A percentile compares a stretch with the other conserved stretches of the same genome.
phyloP scores from a whole-genome alignment of 2,113 vertebrate species.

The Mola mola region DNA sequence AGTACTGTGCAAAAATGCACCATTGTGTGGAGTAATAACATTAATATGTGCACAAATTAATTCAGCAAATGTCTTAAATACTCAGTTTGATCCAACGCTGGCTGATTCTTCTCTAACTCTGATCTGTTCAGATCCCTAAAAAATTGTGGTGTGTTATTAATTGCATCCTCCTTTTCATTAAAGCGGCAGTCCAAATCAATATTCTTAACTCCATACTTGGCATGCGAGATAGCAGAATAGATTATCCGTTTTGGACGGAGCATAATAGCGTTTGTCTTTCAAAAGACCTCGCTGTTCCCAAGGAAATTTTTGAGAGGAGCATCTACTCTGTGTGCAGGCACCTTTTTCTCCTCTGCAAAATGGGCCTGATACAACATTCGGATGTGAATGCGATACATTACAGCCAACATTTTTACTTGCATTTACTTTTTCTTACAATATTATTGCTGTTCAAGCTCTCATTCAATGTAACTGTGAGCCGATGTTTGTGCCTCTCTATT shows the following conservation, averaged over 20 bases:
- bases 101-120: too few species aligned
- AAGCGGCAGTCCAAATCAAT: constrained; percentile 6
- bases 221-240: constrained; percentile 14
- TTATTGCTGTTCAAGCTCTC: too few species aligned
- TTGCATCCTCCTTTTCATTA: too few species aligned
- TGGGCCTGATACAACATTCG: constrained; percentile 6
- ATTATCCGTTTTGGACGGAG: constrained; percentile 12
- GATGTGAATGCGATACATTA: not conserved
- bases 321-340: too few species aligned
- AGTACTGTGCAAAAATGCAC: constrained; percentile 13
- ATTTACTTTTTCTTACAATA: not conserved
- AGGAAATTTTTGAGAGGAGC: too few species aligned
- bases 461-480: too few species aligned
- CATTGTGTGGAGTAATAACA: constrained; percentile 33
- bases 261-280: constrained; percentile 2
- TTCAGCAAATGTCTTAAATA: constrained; percentile 46
- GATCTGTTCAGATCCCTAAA: too few species aligned
- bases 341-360: too few species aligned
- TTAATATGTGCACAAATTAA: constrained; percentile 43
- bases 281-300: not conserved
- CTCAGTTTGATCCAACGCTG: too few species aligned
- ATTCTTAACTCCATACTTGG: constrained; percentile 32
- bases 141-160: too few species aligned
- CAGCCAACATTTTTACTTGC: too few species aligned
- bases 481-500: too few species aligned